These are phyloP conservation scores for Aporophyla nigra DNA, from an alignment of 2,888 invertebrate genomes.

Conservation along the genomic window DNA sequence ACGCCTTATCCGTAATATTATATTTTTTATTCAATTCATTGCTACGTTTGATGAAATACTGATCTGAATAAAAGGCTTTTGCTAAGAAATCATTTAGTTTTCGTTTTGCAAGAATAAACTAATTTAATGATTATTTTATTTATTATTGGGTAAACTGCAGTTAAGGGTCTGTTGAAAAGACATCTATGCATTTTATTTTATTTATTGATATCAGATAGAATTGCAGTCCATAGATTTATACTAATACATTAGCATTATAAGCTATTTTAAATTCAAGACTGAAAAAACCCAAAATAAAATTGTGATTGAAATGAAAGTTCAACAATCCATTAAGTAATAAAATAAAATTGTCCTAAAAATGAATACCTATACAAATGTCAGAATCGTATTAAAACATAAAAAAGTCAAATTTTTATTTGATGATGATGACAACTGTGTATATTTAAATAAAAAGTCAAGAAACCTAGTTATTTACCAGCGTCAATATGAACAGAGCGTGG, in stretches of 20 bases:
- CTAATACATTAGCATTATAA: too few species aligned
- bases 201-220: too few species aligned
- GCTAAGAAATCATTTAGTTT: background rate
- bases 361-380: too few species aligned
- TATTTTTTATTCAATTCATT: conserved; percentile 43
- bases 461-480: background rate
- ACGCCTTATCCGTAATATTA: conserved; percentile 21
- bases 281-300: too few species aligned
- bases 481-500: background rate
- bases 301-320: too few species aligned
- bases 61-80: background rate
- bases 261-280: too few species aligned
- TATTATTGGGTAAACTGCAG: background rate
- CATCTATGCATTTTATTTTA: background rate
- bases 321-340: too few species aligned
- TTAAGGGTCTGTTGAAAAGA: background rate
- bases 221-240: too few species aligned
- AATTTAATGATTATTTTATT: background rate
- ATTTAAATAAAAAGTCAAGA: background rate
- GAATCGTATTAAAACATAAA: too few species aligned
- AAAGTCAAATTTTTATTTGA: too few species aligned
- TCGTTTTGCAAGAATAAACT: too few species aligned
- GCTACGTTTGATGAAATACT: conserved; percentile 5
- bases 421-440: background rate
- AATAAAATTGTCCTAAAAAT: too few species aligned